Percentiles rank a stretch among this genome's conserved stretches.
Evolutionary conservation across 23 tunicate species (phyloP).

Genomic region (Clavelina lepadiformis): DNA sequence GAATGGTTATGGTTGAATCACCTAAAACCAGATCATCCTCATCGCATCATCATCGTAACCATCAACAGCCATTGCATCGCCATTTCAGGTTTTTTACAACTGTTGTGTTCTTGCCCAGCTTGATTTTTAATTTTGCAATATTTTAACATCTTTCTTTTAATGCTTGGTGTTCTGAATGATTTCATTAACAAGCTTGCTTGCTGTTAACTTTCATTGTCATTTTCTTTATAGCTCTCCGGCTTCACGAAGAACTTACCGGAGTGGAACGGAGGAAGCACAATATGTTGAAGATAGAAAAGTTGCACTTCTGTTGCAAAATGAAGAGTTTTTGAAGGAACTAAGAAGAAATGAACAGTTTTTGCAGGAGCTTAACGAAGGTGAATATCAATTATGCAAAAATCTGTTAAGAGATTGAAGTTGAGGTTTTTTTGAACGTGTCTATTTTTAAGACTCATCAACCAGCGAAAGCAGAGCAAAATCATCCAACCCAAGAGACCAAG

Average conservation of each 20-base stretch:
- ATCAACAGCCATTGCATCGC: background rate
- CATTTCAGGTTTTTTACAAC: conserved; percentile 12
- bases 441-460: no score
- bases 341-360: conserved; percentile 71
- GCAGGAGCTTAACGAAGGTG: conserved; percentile 58
- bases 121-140: background rate
- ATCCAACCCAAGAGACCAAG: no score
- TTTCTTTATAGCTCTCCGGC: background rate
- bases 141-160: background rate
- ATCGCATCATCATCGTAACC: conserved; percentile 3
- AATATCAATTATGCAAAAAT: background rate
- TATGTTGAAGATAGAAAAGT: conserved; percentile 70
- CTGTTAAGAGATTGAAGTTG: no score
- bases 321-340: conserved; percentile 76
- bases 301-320: conserved; percentile 67
- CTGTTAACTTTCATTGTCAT: no score
- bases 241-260: conserved; percentile 16
- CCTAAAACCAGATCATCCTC: background rate
- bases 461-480: no score
- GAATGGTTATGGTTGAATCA: conserved; percentile 41
- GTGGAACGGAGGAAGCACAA: conserved; percentile 44
- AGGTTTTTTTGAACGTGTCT: no score
- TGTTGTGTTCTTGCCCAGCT: no score
- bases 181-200: no score
- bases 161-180: no score